A percentile compares a stretch with the other conserved stretches of the same genome.
phyloP scores from a whole-genome alignment of 2,888 invertebrate species.

The Coleophora flavipennella region DNA sequence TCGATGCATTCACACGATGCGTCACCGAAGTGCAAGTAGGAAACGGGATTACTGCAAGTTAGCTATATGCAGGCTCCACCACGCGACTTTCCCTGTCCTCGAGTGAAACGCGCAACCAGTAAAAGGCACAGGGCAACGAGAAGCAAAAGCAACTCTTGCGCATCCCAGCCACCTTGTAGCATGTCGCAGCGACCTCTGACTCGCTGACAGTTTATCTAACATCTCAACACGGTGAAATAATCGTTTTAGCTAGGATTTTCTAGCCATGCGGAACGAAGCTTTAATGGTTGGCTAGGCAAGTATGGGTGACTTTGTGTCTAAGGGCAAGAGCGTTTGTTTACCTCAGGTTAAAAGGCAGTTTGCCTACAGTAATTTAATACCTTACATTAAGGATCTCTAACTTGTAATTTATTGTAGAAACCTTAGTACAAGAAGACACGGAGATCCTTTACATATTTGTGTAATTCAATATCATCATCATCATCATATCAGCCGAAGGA shows the following conservation, averaged over 20 bases:
- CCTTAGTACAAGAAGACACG: no score
- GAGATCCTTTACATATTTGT: no score
- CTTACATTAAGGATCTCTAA: no score
- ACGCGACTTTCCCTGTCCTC: conserved; percentile 35
- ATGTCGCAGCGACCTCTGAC: conserved; percentile 44
- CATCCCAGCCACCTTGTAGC: conserved; percentile 24
- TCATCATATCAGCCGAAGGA: no score
- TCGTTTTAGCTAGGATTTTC: background rate
- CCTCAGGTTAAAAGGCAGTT: no score
- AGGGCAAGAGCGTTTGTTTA: no score
- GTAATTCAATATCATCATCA: no score
- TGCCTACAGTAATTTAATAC: no score
- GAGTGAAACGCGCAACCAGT: conserved; percentile 36
- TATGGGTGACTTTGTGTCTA: no score
- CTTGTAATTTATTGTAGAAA: no score
- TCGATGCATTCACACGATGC: conserved; percentile 8
- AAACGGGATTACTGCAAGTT: conserved; percentile 27
- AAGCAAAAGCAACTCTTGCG: conserved; percentile 12
- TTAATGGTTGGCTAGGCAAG: background rate
- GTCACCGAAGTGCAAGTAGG: conserved; percentile 26
- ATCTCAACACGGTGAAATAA: background rate
- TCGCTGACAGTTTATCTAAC: conserved; percentile 11
- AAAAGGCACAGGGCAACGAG: conserved; percentile 54
- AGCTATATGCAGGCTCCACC: conserved; percentile 28
- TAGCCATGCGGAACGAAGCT: background rate